phyloP scores from a whole-genome alignment of 92 coral and sea anemone species.

The Galaxea fascicularis region DNA sequence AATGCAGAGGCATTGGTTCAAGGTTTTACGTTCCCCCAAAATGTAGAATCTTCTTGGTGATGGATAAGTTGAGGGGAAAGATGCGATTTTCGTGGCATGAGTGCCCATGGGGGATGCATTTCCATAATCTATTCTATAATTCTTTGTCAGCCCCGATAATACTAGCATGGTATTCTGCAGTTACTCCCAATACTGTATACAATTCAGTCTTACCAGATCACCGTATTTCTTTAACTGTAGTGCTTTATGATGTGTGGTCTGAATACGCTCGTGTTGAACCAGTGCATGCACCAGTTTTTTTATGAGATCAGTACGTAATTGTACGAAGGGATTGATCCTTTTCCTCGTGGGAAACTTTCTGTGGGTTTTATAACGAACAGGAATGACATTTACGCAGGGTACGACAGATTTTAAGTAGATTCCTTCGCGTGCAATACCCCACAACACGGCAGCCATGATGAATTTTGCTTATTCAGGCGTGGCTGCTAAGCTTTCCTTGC shows the following conservation, averaged over 20 bases:
- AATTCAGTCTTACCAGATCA: constrained; percentile 78
- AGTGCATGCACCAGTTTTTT: constrained; percentile 86
- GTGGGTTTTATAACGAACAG: constrained; percentile 84
- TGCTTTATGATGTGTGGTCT: constrained; percentile 94
- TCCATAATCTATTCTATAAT: no score
- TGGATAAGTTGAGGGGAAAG: no score
- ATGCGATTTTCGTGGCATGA: no score
- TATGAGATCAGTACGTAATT: constrained; percentile 90
- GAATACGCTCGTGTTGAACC: constrained; percentile 92
- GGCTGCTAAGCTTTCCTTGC: neutral
- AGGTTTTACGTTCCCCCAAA: no score
- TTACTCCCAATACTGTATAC: no score
- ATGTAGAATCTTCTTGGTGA: no score
- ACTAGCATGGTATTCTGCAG: neutral
- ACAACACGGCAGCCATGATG: constrained; percentile 77
- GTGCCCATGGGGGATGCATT: no score
- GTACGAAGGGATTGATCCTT: constrained; percentile 82
- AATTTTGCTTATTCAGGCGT: neutral
- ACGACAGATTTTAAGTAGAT: constrained; percentile 37
- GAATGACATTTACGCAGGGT: constrained; percentile 65
- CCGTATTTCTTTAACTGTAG: constrained; percentile 93
- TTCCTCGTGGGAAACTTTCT: constrained; percentile 89
- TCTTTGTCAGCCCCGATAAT: no score
- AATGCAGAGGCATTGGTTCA: no score
- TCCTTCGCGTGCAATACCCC: constrained; percentile 14